Base-by-base conservation (phyloP, 2,113 vertebrate species). In the Elachura formosa region DNA sequence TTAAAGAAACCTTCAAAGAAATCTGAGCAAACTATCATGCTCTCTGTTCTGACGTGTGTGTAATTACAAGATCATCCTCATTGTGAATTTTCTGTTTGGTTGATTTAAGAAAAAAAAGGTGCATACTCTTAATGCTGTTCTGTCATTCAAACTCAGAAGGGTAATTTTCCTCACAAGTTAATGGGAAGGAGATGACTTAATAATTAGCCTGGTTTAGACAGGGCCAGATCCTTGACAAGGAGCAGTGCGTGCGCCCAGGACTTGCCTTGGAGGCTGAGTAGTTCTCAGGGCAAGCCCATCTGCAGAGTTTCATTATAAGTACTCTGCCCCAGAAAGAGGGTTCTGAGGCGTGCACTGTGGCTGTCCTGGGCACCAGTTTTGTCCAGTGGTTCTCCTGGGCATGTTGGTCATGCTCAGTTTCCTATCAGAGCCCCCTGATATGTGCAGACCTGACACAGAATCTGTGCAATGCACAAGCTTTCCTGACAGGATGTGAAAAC, bases 31-130 rank as follows among this genome's bases (percentile, higher is more conserved):
- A 68, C 40, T 87, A 77, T 62, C 64, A 75, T 38, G 58, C 64
- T 95, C 58, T 78, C 83, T 59, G 33, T 87, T 95, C 67, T 93
- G 91, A 96, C 17, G 2, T 66, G 59, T 63, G 34, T 92, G 64
- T 68, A 96, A 97, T 97, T 97, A 96, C 91, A 96, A 73, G 84
- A 93, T 79, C 80, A 92, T 88, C 68, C 33, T 89, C 73, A 72
- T 85, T 87, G 87, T 67, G 52, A 77, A 81, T 89, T 94, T 78
- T 81, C 66, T 63, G 68, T 95, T 78, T 72, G 95, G 85, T 85
- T 91, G 91, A 91, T 93, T 90, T 93, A 88, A 77, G 69, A 13
- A 68, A 77, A 87, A 90, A 87, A 93, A 88, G 46, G 28, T 51
- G 48, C 54, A 56, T 59, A 48, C 10, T 83, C 74, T 69, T 61